phyloP scores from a whole-genome alignment of 2,797 vertebrate species.

The Fistularia commersonii region DNA sequence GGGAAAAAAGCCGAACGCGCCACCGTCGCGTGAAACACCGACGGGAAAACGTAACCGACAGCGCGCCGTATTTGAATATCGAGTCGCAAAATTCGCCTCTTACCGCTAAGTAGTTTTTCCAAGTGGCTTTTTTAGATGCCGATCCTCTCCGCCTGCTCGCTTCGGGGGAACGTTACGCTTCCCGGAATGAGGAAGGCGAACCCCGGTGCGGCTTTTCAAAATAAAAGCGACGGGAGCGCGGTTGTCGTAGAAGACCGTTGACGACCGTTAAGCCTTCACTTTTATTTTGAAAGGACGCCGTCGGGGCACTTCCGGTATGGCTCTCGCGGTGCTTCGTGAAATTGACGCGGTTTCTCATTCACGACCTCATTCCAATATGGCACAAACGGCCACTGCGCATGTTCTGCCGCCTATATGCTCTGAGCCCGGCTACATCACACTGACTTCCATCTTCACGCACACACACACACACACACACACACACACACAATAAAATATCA shows the following conservation, averaged over 20 bases:
- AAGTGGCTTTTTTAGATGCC: constrained; percentile 81
- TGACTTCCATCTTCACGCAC: constrained; percentile 75
- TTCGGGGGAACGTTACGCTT: constrained; percentile 49
- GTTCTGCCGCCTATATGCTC: constrained; percentile 70
- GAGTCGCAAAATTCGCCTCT: constrained; percentile 71
- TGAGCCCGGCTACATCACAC: constrained; percentile 71
- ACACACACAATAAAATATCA: constrained; percentile 60
- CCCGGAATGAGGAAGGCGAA: fast-evolving
- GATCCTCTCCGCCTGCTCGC: constrained; percentile 81
- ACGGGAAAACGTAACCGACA: constrained; percentile 50
- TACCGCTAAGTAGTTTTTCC: constrained; percentile 88
- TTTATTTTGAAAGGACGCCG: too few species aligned
- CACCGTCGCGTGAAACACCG: constrained; percentile 60
- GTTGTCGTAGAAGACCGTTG: too few species aligned
- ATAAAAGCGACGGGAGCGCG: constrained; percentile 10
- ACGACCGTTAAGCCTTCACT: too few species aligned
- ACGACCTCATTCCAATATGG: constrained; percentile 98
- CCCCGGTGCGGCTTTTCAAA: constrained; percentile 43
- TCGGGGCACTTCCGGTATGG: constrained; percentile 31
- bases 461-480: too few species aligned
- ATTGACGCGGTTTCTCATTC: constrained; percentile 64
- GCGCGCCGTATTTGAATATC: constrained; percentile 66
- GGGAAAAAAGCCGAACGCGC: constrained; percentile 77
- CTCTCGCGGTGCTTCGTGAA: background rate
- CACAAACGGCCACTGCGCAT: constrained; percentile 82